These are phyloP conservation scores for Emmelina monodactyla DNA, from an alignment of 2,888 invertebrate species.

Conservation along the genomic window DNA sequence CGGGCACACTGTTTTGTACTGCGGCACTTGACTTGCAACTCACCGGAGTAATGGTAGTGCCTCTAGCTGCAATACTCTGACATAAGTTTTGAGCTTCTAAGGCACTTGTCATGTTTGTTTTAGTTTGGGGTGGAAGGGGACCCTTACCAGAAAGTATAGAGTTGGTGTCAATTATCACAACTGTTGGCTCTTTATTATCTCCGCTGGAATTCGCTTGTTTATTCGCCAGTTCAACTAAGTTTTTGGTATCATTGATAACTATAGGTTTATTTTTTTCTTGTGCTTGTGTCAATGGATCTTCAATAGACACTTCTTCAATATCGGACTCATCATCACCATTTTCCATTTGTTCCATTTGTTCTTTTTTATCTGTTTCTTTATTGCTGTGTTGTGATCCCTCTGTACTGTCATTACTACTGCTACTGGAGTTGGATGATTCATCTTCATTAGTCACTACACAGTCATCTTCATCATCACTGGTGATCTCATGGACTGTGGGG, in stretches of 20 bases:
- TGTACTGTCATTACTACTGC: conserved; percentile 66
- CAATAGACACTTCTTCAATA: conserved; percentile 67
- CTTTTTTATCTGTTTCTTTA: conserved; percentile 55
- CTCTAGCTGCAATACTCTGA: conserved; percentile 55
- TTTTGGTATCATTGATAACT: conserved; percentile 78
- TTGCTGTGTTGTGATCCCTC: conserved; percentile 55
- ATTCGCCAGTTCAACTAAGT: conserved; percentile 73
- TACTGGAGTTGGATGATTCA: conserved; percentile 63
- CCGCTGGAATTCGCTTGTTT: conserved; percentile 55
- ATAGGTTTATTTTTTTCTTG: conserved; percentile 54
- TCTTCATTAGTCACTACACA: conserved; percentile 59
- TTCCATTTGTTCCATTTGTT: conserved; percentile 51
- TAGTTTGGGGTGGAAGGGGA: conserved; percentile 23
- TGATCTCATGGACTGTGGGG: conserved; percentile 62
- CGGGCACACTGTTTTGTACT: conserved; percentile 18
- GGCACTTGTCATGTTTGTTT: conserved; percentile 26
- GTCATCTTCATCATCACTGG: conserved; percentile 68
- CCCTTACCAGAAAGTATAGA: conserved; percentile 61
- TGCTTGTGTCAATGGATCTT: conserved; percentile 69
- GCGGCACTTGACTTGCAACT: conserved; percentile 28
- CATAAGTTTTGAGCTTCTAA: conserved; percentile 47
- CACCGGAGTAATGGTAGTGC: conserved; percentile 66
- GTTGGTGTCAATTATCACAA: conserved; percentile 88
- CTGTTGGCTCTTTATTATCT: conserved; percentile 76
- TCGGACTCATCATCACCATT: conserved; percentile 49